Base-by-base conservation (phyloP, 2,797 vertebrate species). In the Acestrorhynchus altus region DNA sequence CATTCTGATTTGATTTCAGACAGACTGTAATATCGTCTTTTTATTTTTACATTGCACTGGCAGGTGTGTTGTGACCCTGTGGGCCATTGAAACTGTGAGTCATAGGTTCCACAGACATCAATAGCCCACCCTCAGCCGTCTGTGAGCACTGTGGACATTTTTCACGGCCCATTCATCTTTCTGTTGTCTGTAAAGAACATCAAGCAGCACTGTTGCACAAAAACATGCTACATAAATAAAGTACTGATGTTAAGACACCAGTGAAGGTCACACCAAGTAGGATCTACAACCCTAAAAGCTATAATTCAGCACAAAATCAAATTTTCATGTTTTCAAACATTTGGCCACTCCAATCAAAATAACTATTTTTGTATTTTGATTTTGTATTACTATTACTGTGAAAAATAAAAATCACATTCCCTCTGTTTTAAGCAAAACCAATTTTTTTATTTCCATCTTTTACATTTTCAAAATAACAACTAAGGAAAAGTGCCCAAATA, bases 181-280 rank as follows among this genome's bases (percentile, higher is more conserved):
- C 39, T 79, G 77, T 74, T 79, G 70, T 56, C 77, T 68, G 77
- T 79, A 74, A 79, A 79, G 63, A 57, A 49, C 35, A 52, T 24
- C 16, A 46, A 68, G 31, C 8, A 4, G 31, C 22, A 35, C 59
- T n/a, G 59, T 52, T 22, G 44, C n/a, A 28, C 26, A 10, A 35
- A 67, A 79, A 68, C 40, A 20, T 67, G 44, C 42, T 52, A 42
- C 64, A 68, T 61, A 79, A 79, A 79, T 79, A 79, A 52, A 51
- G 31, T 31, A 2, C 31, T 4, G 0, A 52, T 42, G 72, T 42
- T 57, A 31, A 35, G 70, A 54, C 16, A 4, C 13, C 12, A 8
- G 18, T 60, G 63, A 74, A 79, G 71, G 77, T 74, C 51, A 52
- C 9, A 16, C 66, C 24, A 28, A 70, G 12, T 16, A 16, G 24